Evolutionary conservation across 2,797 vertebrate genomes (phyloP).

Genomic region (Lerista edwardsae): DNA sequence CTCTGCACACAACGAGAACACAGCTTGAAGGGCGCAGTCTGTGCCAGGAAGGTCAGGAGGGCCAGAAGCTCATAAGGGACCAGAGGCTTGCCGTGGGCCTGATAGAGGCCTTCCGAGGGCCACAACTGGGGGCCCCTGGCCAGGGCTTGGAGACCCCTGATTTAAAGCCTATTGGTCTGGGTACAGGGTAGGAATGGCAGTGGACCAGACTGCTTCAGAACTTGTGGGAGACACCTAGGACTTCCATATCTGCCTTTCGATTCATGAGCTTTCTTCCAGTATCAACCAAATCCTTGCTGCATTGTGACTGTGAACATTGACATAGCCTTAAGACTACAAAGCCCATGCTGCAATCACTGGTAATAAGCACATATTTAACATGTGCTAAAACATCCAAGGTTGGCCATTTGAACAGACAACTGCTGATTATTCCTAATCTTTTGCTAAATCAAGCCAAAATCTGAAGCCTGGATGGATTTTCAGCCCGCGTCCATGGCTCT

Average conservation of each 20-base stretch:
- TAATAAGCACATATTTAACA: background rate
- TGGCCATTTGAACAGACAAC: background rate
- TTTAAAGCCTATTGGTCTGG: too few relatives aligned
- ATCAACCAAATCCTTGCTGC: background rate
- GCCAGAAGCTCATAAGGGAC: too few relatives aligned
- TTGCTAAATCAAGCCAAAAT: background rate
- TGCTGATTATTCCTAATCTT: background rate
- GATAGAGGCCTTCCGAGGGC: too few relatives aligned
- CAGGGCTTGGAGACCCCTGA: too few relatives aligned
- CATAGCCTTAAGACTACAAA: background rate
- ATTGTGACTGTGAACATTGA: background rate
- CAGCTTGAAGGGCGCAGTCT: too few relatives aligned
- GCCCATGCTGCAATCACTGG: background rate
- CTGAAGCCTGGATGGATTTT: background rate
- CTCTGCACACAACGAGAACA: too few relatives aligned
- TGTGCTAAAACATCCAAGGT: background rate
- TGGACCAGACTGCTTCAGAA: too few relatives aligned
- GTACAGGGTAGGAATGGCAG: too few relatives aligned
- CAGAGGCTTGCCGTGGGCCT: too few relatives aligned
- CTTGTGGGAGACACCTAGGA: background rate
- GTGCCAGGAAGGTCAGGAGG: too few relatives aligned
- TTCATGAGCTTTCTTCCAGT: background rate
- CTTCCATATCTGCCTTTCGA: background rate
- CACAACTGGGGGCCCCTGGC: too few relatives aligned
- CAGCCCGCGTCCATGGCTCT: background rate